These are phyloP conservation scores for Cololabis saira DNA, from an alignment of 2,113 vertebrate species.

Conservation along the genomic window DNA sequence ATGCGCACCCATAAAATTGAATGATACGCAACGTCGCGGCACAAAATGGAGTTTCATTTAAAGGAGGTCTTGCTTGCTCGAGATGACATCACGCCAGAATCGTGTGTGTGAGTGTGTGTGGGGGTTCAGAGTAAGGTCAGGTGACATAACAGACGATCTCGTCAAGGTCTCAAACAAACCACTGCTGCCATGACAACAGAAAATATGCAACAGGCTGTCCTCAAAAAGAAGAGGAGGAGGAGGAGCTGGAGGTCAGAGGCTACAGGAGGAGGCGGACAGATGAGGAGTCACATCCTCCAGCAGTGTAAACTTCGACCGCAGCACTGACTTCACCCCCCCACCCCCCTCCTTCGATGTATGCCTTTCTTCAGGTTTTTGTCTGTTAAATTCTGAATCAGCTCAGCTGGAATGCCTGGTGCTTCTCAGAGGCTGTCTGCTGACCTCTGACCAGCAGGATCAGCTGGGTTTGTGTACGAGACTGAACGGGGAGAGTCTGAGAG, in stretches of 20 bases:
- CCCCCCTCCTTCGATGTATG: neutral
- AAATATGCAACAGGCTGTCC: conserved; percentile 58
- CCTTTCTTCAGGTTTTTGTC: conserved; percentile 23
- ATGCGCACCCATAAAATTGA: conserved; percentile 8
- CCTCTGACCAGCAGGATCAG: conserved; percentile 64
- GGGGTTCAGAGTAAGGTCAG: conserved; percentile 70
- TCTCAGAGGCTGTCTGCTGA: conserved; percentile 41
- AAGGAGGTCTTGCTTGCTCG: conserved; percentile 33
- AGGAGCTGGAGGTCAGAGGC: conserved; percentile 51
- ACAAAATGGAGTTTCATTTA: conserved; percentile 1
- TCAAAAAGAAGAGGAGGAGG: conserved; percentile 27
- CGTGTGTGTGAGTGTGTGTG: conserved; percentile 31
- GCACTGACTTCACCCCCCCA: conserved; percentile 11
- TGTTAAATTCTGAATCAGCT: conserved; percentile 34
- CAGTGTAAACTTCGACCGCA: conserved; percentile 28
- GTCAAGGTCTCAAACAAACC: conserved; percentile 61
- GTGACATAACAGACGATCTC: conserved; percentile 74
- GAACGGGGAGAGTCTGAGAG: conserved; percentile 18
- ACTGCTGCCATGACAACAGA: conserved; percentile 60
- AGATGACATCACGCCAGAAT: conserved; percentile 48
- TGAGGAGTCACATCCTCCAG: conserved; percentile 48
- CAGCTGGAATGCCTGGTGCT: conserved; percentile 30
- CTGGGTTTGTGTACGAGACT: conserved; percentile 30
- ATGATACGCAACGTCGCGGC: conserved; percentile 3
- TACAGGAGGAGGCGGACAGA: conserved; percentile 49